Conservation (phyloP, 2,797 vertebrate genomes). For the Hafferia zeledoni region DNA sequence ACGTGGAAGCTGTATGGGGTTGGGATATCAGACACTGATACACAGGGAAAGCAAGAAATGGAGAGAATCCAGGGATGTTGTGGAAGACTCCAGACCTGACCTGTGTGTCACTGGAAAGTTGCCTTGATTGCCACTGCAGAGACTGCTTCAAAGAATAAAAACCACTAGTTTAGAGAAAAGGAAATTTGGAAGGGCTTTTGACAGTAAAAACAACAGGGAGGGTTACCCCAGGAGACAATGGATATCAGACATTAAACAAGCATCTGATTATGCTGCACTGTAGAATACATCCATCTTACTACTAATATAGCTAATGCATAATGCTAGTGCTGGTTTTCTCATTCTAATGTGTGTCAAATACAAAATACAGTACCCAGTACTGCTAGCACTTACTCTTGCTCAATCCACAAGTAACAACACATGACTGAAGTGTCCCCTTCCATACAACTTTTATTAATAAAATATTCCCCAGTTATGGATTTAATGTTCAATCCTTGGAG, state of each 20-base stretch:
- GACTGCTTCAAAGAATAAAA: neutral
- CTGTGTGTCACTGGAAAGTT: neutral
- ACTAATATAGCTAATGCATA: neutral
- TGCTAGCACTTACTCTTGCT: neutral
- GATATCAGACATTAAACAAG: neutral
- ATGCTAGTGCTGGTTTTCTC: neutral
- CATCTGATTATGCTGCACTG: neutral
- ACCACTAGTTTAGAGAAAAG: neutral
- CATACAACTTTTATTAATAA: neutral
- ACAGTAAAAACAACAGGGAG: neutral
- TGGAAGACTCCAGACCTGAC: neutral
- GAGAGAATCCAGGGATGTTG: neutral
- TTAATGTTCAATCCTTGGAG: neutral
- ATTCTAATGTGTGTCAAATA: neutral
- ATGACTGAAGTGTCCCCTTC: neutral
- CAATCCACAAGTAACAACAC: neutral
- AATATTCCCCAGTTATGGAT: neutral
- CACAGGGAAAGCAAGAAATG: neutral
- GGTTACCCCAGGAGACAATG: neutral
- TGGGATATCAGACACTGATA: neutral
- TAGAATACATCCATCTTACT: neutral
- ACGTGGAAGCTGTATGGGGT: fast-evolving
- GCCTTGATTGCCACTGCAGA: neutral
- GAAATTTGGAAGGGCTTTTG: neutral
- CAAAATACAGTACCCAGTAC: neutral